phyloP scores from a whole-genome alignment of 1,140 invertebrate genomes.

The Platyura marginata region DNA sequence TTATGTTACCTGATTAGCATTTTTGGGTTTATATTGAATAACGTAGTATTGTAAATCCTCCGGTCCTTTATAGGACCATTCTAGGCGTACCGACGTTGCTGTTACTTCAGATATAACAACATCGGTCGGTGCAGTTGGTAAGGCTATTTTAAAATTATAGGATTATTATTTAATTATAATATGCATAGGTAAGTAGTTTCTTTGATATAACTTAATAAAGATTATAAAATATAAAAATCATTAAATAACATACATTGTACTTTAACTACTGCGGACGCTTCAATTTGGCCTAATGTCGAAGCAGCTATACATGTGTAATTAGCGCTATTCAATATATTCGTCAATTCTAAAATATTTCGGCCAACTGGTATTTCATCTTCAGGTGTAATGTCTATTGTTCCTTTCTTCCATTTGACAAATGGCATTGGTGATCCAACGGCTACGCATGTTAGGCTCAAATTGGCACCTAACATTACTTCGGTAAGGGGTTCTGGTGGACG shows the following conservation, averaged over 20 bases:
- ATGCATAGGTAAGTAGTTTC: too few species aligned
- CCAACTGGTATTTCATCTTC: slow-evolving; percentile 72
- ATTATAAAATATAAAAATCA: too few species aligned
- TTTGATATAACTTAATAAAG: too few species aligned
- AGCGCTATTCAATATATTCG: slow-evolving; percentile 73
- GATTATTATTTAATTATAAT: not conserved
- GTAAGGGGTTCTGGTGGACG: slow-evolving; percentile 63
- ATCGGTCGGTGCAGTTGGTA: slow-evolving; percentile 74
- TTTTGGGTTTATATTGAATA: slow-evolving; percentile 88
- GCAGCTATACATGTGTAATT: slow-evolving; percentile 95
- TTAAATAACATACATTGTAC: slow-evolving; percentile 86
- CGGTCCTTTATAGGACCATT: slow-evolving; percentile 73
- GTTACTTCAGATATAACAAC: slow-evolving; percentile 82
- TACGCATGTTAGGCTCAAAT: slow-evolving; percentile 87
- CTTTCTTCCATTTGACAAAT: slow-evolving; percentile 87
- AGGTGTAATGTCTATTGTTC: slow-evolving; percentile 59
- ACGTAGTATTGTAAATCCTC: slow-evolving; percentile 85
- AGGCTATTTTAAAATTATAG: slow-evolving; percentile 32
- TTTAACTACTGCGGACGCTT: slow-evolving; percentile 69
- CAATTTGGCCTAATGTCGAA: slow-evolving; percentile 84
- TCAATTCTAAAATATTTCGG: slow-evolving; percentile 68
- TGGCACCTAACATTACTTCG: slow-evolving; percentile 78
- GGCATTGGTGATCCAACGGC: slow-evolving; percentile 96
- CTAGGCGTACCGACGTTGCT: slow-evolving; percentile 72
- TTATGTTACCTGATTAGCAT: slow-evolving; percentile 41